These are phyloP conservation scores for Ctenoplectra terminalis DNA, from an alignment of 1,140 invertebrate species.

Conservation along the genomic window DNA sequence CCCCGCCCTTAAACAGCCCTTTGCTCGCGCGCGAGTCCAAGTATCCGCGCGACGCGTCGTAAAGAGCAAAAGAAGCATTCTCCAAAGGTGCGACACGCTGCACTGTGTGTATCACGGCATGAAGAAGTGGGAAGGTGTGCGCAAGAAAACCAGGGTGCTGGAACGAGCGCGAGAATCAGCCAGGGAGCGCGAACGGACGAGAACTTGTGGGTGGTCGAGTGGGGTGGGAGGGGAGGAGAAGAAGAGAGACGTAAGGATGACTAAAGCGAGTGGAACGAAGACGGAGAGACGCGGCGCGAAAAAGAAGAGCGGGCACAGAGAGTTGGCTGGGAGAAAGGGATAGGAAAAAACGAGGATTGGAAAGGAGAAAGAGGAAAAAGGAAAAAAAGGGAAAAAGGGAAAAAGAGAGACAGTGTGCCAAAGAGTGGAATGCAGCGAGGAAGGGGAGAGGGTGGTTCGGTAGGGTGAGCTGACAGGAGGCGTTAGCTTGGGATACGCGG, in stretches of 20 bases:
- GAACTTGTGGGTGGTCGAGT: background rate
- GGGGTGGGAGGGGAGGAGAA: no score
- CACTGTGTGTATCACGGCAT: conserved; percentile 29
- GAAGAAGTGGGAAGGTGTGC: conserved; percentile 26
- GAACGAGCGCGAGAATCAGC: background rate
- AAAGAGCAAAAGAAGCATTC: conserved; percentile 65
- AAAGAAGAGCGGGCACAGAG: background rate
- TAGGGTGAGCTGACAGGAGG: conserved; percentile 59
- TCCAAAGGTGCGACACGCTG: conserved; percentile 58
- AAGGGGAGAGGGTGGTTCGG: conserved; percentile 16
- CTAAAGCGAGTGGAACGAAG: background rate
- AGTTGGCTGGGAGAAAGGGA: background rate
- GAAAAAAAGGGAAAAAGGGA: background rate
- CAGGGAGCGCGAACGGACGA: background rate
- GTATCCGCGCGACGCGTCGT: conserved; percentile 41
- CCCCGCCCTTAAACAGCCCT: conserved; percentile 40
- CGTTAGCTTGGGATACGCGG: conserved; percentile 69
- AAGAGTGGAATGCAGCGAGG: background rate
- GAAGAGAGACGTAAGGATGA: conserved; percentile 4
- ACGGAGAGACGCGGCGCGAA: background rate
- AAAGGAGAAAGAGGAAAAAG: background rate
- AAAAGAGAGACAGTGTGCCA: background rate
- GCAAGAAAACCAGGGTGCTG: background rate
- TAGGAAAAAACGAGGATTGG: background rate
- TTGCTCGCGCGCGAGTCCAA: conserved; percentile 42